A percentile compares a stretch with the other conserved stretches of the same genome.
Evolutionary conservation across 2,113 vertebrate species (phyloP).

Genomic region (Hippocampus zosterae): DNA sequence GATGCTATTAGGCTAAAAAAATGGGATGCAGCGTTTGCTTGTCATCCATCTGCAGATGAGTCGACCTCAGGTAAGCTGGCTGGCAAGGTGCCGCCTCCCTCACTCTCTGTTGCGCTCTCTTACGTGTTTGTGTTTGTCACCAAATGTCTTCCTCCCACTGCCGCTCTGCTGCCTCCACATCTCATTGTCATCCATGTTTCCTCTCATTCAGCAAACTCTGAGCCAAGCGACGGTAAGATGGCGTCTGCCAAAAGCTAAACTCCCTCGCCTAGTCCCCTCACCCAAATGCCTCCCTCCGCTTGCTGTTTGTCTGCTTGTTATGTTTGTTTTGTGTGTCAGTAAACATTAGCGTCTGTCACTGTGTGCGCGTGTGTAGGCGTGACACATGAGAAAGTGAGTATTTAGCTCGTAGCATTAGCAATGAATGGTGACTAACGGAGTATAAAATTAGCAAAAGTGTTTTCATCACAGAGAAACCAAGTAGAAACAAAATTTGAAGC

Average conservation of each 20-base stretch:
- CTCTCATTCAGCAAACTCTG: constrained; percentile 42
- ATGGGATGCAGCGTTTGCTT: constrained; percentile 10
- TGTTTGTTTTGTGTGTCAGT: constrained; percentile 7
- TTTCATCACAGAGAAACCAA: not conserved
- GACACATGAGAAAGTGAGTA: not conserved
- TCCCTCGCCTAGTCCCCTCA: not conserved
- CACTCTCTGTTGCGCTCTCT: not conserved
- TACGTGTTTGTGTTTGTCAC: not conserved
- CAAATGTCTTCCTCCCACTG: not conserved
- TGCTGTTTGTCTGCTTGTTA: constrained; percentile 11
- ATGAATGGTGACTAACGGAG: not conserved
- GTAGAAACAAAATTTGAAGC: not conserved
- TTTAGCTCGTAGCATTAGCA: not conserved
- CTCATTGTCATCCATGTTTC: constrained; percentile 39
- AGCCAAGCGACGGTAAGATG: constrained; percentile 55
- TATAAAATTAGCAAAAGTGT: not conserved
- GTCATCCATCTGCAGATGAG: constrained; percentile 40
- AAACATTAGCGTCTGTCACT: not conserved
- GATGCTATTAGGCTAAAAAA: too few relatives aligned
- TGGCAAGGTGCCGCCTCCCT: not conserved
- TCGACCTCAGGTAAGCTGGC: constrained; percentile 33
- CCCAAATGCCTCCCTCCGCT: not conserved
- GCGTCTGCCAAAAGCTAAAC: not conserved
- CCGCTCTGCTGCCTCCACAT: constrained; percentile 8
- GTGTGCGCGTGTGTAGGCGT: too few relatives aligned